Percentiles rank a stretch among this genome's conserved stretches.
Evolutionary conservation across 53 echinoderm and acorn worm species (phyloP).

Genomic region (Holothuria leucospilota): DNA sequence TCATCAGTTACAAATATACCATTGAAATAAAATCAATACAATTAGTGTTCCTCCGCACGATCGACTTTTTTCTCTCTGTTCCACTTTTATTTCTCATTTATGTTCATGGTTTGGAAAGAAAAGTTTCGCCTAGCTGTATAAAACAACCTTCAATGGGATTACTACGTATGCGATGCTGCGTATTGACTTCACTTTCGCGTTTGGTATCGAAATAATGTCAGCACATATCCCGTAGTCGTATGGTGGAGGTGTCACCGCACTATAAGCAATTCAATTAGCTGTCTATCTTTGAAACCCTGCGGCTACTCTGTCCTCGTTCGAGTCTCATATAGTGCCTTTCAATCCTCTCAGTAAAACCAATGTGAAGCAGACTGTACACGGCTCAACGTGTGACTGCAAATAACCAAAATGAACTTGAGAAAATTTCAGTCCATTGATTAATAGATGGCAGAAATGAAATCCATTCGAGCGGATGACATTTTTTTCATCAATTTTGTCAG

Average conservation of each 20-base stretch:
- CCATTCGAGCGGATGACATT: slow-evolving; percentile 32
- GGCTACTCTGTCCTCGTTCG: slow-evolving; percentile 36
- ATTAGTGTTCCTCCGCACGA: too few relatives aligned
- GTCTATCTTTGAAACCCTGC: slow-evolving; percentile 40
- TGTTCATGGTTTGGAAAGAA: too few relatives aligned
- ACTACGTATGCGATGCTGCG: too few relatives aligned
- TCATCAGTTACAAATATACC: too few relatives aligned
- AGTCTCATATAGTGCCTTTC: slow-evolving; percentile 13
- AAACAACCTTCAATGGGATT: too few relatives aligned
- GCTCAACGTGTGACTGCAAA: background rate
- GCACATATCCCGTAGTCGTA: slow-evolving; percentile 22
- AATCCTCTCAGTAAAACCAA: background rate
- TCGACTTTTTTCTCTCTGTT: too few relatives aligned
- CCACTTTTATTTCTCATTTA: too few relatives aligned
- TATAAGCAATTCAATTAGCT: slow-evolving; percentile 43
- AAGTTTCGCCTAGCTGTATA: too few relatives aligned
- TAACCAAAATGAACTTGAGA: slow-evolving; percentile 29
- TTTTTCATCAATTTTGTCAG: slow-evolving; percentile 32
- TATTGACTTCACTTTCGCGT: too few relatives aligned
- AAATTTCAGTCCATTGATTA: slow-evolving; percentile 26
- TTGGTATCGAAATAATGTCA: slow-evolving; percentile 21
- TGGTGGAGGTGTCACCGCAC: slow-evolving; percentile 42
- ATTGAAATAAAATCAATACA: too few relatives aligned
- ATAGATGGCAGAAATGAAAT: slow-evolving; percentile 20
- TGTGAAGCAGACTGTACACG: background rate